Evolutionary conservation across 1,140 invertebrate species (phyloP).

Genomic region (Pogonus chalceus): DNA sequence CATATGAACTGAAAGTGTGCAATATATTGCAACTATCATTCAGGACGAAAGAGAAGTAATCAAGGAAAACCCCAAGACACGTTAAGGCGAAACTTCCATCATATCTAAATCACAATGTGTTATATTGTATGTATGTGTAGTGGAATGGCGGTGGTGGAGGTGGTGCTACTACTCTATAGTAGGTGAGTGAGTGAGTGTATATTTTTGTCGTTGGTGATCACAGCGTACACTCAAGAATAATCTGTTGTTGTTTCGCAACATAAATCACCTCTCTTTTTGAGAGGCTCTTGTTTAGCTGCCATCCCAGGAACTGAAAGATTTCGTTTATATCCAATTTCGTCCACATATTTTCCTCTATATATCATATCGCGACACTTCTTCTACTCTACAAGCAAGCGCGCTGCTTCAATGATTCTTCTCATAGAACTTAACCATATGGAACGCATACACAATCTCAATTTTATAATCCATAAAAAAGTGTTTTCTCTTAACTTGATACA

Average conservation of each 20-base stretch:
- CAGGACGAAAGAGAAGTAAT: too few relatives aligned
- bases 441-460: too few relatives aligned
- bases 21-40: too few relatives aligned
- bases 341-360: constrained; percentile 15
- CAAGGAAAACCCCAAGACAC: too few relatives aligned
- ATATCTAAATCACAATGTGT: too few relatives aligned
- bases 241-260: constrained; percentile 2
- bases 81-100: too few relatives aligned
- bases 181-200: neutral
- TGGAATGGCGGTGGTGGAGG: too few relatives aligned
- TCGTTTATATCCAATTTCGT: constrained; percentile 15
- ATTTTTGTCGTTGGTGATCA: neutral
- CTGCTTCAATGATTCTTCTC: neutral
- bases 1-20: too few relatives aligned
- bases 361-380: constrained; percentile 14
- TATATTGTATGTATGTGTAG: too few relatives aligned
- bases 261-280: constrained; percentile 3
- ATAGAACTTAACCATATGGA: neutral
- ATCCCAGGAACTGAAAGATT: constrained; percentile 4
- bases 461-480: too few relatives aligned
- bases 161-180: too few relatives aligned
- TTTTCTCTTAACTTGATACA: too few relatives aligned
- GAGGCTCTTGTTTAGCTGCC: constrained; percentile 4
- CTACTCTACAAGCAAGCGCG: neutral
- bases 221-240: neutral